Evolutionary conservation across 2,113 vertebrate species (phyloP).

Genomic region (Patagioenas fasciata): DNA sequence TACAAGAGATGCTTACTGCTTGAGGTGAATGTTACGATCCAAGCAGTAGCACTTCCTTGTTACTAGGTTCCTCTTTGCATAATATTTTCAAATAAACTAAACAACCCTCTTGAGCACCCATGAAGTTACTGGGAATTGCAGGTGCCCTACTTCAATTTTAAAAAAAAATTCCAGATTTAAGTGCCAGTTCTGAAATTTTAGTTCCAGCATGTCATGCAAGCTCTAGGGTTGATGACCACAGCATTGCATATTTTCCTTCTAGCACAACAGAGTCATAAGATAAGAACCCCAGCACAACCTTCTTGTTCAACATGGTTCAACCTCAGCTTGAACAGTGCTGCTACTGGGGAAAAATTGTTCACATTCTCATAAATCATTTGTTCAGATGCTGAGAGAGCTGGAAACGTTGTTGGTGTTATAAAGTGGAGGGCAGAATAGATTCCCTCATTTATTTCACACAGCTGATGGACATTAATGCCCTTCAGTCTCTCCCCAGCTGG

Average conservation of each 20-base stretch:
- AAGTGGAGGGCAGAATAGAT: neutral
- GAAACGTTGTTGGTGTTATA: neutral
- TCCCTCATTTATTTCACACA: neutral
- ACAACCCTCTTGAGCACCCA: accelerated
- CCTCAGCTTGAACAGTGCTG: neutral
- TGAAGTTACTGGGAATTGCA: neutral
- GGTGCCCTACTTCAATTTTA: neutral
- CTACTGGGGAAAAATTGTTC: neutral
- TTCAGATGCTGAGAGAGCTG: neutral
- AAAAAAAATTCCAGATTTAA: neutral
- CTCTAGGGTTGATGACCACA: neutral
- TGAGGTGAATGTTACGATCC: neutral
- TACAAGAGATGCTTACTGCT: neutral
- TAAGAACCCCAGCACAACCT: neutral
- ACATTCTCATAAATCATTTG: neutral
- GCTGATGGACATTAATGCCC: neutral
- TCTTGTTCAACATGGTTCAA: neutral
- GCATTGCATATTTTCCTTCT: neutral
- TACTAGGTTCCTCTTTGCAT: neutral
- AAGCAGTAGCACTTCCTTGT: neutral
- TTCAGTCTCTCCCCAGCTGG: slow-evolving; percentile 23
- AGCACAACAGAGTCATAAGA: neutral
- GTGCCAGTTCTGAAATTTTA: neutral
- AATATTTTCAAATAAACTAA: neutral
- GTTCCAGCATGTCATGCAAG: neutral